These are phyloP conservation scores for Dipodomys ordii DNA, from an alignment of 2,113 vertebrate species.

Conservation along the genomic window DNA sequence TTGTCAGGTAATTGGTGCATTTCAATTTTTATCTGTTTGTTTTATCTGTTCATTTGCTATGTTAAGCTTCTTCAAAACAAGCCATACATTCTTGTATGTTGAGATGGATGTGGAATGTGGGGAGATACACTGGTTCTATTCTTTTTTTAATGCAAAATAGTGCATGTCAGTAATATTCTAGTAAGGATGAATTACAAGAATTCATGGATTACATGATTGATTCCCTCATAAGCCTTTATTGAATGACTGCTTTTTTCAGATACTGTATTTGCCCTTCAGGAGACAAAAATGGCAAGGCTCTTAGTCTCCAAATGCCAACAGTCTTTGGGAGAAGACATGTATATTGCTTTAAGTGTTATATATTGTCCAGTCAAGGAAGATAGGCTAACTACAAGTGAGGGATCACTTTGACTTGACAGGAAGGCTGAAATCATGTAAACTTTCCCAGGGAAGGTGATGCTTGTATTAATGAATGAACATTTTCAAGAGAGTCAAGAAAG, in stretches of 20 bases:
- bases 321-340: not conserved
- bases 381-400: not conserved
- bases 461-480: not conserved
- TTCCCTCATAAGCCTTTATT: not conserved
- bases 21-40: too few relatives aligned
- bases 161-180: not conserved
- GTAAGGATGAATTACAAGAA: not conserved
- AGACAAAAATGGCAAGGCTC: not conserved
- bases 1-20: not conserved
- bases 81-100: not conserved
- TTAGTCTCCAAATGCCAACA: not conserved
- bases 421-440: not conserved
- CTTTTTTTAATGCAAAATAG: not conserved
- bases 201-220: not conserved
- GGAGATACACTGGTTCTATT: not conserved
- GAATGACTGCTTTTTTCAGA: not conserved
- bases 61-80: not conserved
- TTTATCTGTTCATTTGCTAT: too few relatives aligned
- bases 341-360: not conserved
- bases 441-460: not conserved
- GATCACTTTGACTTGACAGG: not conserved
- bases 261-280: not conserved
- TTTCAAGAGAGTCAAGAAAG: conserved; percentile 19
- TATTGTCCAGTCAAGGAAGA: not conserved
- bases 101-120: not conserved